Base-by-base conservation (phyloP, 2,888 invertebrate species). In the Polyommatus icarus region DNA sequence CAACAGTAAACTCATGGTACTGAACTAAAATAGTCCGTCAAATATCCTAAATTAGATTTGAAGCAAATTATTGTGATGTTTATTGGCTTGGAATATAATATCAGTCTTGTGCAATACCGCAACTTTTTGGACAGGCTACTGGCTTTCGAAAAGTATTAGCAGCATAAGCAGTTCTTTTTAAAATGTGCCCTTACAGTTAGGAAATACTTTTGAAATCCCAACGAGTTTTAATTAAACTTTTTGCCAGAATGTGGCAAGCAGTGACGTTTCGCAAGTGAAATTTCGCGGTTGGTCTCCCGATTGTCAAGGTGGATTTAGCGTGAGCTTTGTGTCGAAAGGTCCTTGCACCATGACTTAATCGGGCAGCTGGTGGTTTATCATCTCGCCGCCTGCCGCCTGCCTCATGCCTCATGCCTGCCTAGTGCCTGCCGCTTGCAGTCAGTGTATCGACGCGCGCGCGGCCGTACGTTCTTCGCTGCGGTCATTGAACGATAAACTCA, bases 261-360 rank as follows among this genome's bases (percentile, higher is more conserved):
- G 40, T 40, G 40, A 75, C n/a, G 61, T 84, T 83, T 82, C 82
- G 82, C 85, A 91, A 91, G 84, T 85, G 80, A 85, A 88, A 87
- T 67, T 90, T 90, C 86, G 86, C 87, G 88, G 85, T 85, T 82
- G 83, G 83, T 82, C 82, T 84, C 85, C 84, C 83, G 85, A 90
- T 91, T 91, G 90, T 90, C 91, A 92, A 90, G 91, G 92, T 89
- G 85, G 82, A 91, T 92, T 92, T 90, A 90, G 90, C 90, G 90
- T 84, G 88, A 89, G 89, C 89, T 91, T 89, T 89, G 87, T 89
- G 89, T 88, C 89, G 92, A 90, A 92, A 91, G 93, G 93, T 93
- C 93, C 92, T 93, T 93, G 91, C 90, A 88, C 92, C 89, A 88
- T 90, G 91, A 90, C 89, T 91, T 92, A 92, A 92, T 91, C 91